Conservation (phyloP, 2,797 vertebrate genomes). For the Pangasius larnaudii region DNA sequence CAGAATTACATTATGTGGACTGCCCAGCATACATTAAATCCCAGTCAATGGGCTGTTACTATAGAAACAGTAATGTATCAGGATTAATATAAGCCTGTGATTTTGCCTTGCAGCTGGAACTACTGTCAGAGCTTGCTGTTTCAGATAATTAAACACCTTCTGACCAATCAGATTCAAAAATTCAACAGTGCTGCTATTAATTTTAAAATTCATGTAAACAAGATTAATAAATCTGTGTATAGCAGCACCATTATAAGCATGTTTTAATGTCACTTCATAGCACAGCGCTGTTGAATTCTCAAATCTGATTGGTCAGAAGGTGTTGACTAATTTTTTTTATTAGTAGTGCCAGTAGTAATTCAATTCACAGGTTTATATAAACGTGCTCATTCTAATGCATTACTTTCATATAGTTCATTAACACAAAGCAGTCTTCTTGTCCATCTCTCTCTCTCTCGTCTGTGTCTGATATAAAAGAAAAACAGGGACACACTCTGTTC, state of each 20-base stretch:
- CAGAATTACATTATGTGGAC: not conserved
- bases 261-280: not conserved
- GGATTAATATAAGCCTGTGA: not conserved
- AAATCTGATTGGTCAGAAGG: not conserved
- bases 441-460: slow-evolving; percentile 40
- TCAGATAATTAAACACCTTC: not conserved
- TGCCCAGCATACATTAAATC: not conserved
- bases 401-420: not conserved
- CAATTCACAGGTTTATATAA: not conserved
- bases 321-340: not conserved
- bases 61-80: not conserved
- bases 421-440: slow-evolving; percentile 31
- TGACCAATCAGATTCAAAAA: not conserved
- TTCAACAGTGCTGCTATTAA: not conserved
- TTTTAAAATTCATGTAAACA: not conserved
- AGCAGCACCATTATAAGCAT: too few species aligned
- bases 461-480: slow-evolving; percentile 26
- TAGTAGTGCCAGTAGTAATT: not conserved
- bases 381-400: not conserved
- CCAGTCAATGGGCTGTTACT: not conserved
- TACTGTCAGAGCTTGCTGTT: not conserved
- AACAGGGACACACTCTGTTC: slow-evolving; percentile 50
- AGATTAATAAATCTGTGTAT: not conserved
- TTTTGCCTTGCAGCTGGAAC: not conserved
- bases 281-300: not conserved